Percentiles rank a stretch among this genome's conserved stretches.
These are phyloP conservation scores for Fukomys damarensis DNA, from an alignment of 2,113 vertebrate genomes.

Conservation along the genomic window DNA sequence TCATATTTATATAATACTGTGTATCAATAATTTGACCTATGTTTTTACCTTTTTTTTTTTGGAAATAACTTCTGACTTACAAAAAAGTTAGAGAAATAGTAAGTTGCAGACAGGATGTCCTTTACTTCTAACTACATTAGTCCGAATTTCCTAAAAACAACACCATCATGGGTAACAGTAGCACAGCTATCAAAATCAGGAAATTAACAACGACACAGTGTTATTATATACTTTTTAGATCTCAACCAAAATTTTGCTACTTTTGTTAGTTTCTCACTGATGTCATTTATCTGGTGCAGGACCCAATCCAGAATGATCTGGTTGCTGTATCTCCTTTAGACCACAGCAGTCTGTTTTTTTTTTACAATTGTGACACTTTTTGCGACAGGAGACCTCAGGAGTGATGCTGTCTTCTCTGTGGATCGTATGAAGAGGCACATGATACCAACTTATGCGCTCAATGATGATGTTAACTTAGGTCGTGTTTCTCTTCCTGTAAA, in stretches of 20 bases:
- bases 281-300: background rate
- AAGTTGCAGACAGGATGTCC: background rate
- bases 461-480: background rate
- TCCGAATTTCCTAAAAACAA: background rate
- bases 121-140: background rate
- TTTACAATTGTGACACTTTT: background rate
- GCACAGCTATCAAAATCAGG: background rate
- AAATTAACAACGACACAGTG: background rate
- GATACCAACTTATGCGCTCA: background rate
- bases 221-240: background rate
- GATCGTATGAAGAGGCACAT: background rate
- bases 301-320: background rate
- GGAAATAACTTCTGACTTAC: background rate
- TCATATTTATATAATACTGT: background rate
- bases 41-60: conserved; percentile 47
- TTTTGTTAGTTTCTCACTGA: background rate
- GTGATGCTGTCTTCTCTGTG: background rate
- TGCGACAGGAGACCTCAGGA: background rate
- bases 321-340: background rate
- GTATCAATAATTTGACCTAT: background rate
- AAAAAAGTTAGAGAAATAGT: background rate
- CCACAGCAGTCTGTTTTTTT: background rate
- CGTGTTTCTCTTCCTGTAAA: background rate
- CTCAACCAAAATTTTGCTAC: background rate
- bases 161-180: background rate